Conservation (phyloP, 2,797 vertebrate species). For the Sebastiscus albofasciatus region DNA sequence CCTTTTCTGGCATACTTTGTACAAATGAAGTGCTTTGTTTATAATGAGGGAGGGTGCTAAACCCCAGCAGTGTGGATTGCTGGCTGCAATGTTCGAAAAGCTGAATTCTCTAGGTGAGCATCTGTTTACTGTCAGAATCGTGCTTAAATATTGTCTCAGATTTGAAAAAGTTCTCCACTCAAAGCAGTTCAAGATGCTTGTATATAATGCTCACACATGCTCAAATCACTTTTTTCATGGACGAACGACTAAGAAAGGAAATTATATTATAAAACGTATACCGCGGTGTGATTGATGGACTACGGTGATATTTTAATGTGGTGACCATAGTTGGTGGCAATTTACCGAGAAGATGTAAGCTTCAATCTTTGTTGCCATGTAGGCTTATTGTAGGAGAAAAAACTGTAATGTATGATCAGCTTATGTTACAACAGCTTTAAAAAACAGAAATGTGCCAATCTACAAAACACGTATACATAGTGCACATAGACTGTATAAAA, state of each 20-base stretch:
- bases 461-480: background rate
- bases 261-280: background rate
- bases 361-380: rapidly evolving
- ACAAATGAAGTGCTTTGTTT: slow-evolving; percentile 12
- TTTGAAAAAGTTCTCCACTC: background rate
- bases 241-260: background rate
- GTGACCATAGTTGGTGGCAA: background rate
- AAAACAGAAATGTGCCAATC: background rate
- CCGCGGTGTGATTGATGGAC: background rate
- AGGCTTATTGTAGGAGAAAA: background rate
- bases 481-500: too few relatives aligned
- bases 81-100: background rate
- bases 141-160: background rate
- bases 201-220: background rate
- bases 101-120: slow-evolving; percentile 13
- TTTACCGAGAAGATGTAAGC: background rate
- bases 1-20: background rate
- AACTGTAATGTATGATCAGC: background rate
- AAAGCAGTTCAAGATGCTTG: background rate
- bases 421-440: background rate
- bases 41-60: background rate
- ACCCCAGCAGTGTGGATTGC: background rate
- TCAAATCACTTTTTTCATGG: background rate
- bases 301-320: background rate
- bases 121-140: slow-evolving; percentile 17